A percentile compares a stretch with the other conserved stretches of the same genome.
Evolutionary conservation across 92 coral and sea anemone genomes (phyloP).

Genomic region (Parazoanthus swiftii): DNA sequence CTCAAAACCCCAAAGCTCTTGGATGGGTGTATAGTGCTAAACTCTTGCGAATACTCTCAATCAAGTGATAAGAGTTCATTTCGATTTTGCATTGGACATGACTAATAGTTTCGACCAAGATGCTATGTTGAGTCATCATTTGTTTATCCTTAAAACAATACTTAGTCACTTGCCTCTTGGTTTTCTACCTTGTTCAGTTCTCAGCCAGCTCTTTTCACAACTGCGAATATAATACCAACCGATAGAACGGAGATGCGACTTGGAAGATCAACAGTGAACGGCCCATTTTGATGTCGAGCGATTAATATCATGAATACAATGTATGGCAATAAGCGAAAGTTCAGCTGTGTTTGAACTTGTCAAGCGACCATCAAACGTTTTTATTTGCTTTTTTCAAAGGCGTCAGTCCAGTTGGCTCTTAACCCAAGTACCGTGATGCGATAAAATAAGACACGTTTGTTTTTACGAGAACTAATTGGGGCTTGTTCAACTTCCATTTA

Average conservation of each 20-base stretch:
- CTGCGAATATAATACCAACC: not conserved
- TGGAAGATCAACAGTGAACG: not conserved
- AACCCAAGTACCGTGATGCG: not conserved
- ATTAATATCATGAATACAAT: slow-evolving; percentile 31
- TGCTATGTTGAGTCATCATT: not conserved
- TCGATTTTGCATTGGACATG: not conserved
- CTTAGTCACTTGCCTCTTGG: not conserved
- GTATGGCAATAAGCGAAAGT: not conserved
- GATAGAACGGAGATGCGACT: not conserved
- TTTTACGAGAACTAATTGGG: no score
- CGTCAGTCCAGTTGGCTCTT: not conserved
- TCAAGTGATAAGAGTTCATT: slow-evolving; percentile 21
- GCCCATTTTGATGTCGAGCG: not conserved
- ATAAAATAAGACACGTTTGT: not conserved
- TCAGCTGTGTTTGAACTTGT: slow-evolving; percentile 35
- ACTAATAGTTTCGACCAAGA: not conserved
- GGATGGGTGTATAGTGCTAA: not conserved
- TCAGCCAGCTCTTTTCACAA: not conserved
- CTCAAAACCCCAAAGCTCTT: not conserved
- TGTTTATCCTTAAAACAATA: not conserved
- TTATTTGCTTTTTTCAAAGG: not conserved
- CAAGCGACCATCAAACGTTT: slow-evolving; percentile 23
- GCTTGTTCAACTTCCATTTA: not conserved
- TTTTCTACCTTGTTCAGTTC: not conserved
- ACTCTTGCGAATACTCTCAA: slow-evolving; percentile 13